Base-by-base conservation (phyloP, 2,113 vertebrate species). In the Rattus norvegicus region DNA sequence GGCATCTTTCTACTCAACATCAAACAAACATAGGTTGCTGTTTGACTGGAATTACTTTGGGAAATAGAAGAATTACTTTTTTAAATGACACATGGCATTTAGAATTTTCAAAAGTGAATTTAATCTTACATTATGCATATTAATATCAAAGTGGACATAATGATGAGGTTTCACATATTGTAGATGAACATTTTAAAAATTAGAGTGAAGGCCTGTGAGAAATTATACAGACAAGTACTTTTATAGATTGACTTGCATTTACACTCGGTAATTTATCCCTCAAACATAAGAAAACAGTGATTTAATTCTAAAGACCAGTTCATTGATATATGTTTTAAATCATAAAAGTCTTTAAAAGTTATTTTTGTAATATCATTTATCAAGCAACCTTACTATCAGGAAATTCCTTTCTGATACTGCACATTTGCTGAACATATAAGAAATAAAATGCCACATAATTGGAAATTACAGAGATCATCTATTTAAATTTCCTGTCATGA, bases 361-460 rank as follows among this genome's bases (percentile, higher is more conserved):
- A 70, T 28, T 54, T 97, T 89, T 61, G 49, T 89, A 30, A 95
- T 89, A 90, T 79, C 2, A 77, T 94, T 86, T 69, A 87, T 39
- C 59, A 33, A 95, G 22, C 16, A 84, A 75, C 5, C 85, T 0
- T 94, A 76, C 7, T 73, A 88, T 2, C 79, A 87, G 3, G 84
- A 89, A 7, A 70, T 36, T 88, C 3, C 56, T 90, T 92, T 92
- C 43, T 95, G 26, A 77, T 22, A 16, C 33, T 24, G 10, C 22
- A 22, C 28, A 73, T 93, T 69, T 59, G 43, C 14, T 63, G 16
- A 87, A 97, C 91, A 70, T 24, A 80, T 0, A 73, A 89, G 94
- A 83, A 4, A 3, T 36, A n/a, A 63, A 92, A 87, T 26, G 7
- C 1, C 39, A 90, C 11, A 85, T 47, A 69, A 70, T 59, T 84